Percentiles rank a stretch among this genome's conserved stretches.
These are phyloP conservation scores for Chrysolina haemoptera DNA, from an alignment of 2,888 invertebrate genomes.

Conservation along the genomic window DNA sequence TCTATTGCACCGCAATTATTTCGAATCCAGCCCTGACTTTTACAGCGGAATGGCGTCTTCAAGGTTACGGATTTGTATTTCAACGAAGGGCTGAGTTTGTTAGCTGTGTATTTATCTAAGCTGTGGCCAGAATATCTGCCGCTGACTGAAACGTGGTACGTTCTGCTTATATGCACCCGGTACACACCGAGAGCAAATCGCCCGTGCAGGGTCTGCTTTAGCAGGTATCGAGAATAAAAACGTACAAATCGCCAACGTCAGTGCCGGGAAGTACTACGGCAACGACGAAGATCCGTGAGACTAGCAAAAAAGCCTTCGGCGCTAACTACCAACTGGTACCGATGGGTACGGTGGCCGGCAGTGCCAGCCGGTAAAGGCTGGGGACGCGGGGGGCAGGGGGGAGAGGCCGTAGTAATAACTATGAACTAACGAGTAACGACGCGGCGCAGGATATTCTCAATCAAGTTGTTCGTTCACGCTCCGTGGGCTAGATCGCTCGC, in stretches of 20 bases:
- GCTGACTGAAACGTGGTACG: too few species aligned
- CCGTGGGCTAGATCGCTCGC: conserved; percentile 27
- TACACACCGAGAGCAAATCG: neutral
- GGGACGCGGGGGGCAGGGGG: conserved; percentile 28
- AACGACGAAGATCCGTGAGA: conserved; percentile 32
- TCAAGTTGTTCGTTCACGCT: conserved; percentile 50
- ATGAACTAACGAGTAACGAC: conserved; percentile 43
- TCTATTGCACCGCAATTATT: too few species aligned
- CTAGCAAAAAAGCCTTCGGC: conserved; percentile 39
- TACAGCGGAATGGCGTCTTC: too few species aligned
- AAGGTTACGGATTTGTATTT: too few species aligned
- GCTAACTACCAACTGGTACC: conserved; percentile 60
- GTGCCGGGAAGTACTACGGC: conserved; percentile 1
- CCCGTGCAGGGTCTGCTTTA: too few species aligned
- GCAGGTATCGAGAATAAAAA: neutral
- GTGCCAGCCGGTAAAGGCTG: conserved; percentile 39
- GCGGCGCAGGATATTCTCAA: conserved; percentile 63
- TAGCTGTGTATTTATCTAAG: too few species aligned
- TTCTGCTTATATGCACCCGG: too few species aligned
- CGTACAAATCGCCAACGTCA: neutral
- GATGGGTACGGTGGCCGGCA: conserved; percentile 60
- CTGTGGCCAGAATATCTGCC: too few species aligned
- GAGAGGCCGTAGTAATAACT: conserved; percentile 25
- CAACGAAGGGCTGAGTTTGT: too few species aligned
- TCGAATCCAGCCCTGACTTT: too few species aligned